phyloP scores from a whole-genome alignment of 2,113 vertebrate genomes.

The Hypomesus transpacificus region DNA sequence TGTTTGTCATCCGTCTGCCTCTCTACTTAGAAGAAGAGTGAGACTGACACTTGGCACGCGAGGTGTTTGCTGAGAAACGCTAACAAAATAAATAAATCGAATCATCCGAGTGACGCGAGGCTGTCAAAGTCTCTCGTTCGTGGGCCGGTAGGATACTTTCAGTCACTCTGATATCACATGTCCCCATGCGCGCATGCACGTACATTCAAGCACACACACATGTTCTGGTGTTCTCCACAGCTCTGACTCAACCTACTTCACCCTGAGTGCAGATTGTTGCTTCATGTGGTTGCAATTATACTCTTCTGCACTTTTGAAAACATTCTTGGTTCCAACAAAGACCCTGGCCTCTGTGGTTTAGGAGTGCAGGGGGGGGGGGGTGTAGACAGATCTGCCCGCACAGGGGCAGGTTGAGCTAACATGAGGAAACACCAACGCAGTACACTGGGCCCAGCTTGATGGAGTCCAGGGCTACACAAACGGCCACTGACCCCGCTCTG shows the following conservation, averaged over 20 bases:
- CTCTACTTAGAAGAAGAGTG: slow-evolving; percentile 50
- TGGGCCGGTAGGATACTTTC: background rate
- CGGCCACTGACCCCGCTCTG: slow-evolving; percentile 22
- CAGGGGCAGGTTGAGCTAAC: slow-evolving; percentile 30
- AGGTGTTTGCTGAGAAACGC: slow-evolving; percentile 34
- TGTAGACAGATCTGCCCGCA: slow-evolving; percentile 15
- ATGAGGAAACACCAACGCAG: slow-evolving; percentile 41
- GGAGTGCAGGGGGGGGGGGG: slow-evolving; percentile 10
- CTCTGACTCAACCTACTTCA: slow-evolving; percentile 33
- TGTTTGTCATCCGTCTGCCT: slow-evolving; percentile 42
- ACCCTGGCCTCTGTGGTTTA: slow-evolving; percentile 52
- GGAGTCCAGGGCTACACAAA: slow-evolving; percentile 9
- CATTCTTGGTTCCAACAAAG: slow-evolving; percentile 56
- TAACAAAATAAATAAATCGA: slow-evolving; percentile 44
- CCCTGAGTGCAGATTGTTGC: slow-evolving; percentile 43
- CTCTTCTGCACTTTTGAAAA: slow-evolving; percentile 53
- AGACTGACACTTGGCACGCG: slow-evolving; percentile 22
- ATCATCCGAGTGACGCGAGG: slow-evolving; percentile 19
- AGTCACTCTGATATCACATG: background rate
- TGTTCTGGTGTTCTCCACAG: background rate
- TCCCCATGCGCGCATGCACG: background rate
- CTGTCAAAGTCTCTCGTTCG: slow-evolving; percentile 18
- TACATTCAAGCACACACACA: background rate
- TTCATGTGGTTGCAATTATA: slow-evolving; percentile 66
- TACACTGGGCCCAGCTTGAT: background rate